Conservation (phyloP, 2,113 vertebrate genomes). For the Carlito syrichta region DNA sequence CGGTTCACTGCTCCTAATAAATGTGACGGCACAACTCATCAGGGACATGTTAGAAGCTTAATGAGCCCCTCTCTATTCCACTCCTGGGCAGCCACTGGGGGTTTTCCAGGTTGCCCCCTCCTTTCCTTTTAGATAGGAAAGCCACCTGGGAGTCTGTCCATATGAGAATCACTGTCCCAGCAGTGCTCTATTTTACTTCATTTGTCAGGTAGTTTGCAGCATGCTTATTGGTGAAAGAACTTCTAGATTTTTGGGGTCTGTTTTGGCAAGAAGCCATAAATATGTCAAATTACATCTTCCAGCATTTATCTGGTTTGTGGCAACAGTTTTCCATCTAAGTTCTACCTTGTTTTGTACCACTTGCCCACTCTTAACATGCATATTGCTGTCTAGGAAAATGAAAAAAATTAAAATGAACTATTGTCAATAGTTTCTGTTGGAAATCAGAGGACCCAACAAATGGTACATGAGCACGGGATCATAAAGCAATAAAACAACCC, state of each 20-base stretch:
- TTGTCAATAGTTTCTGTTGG: neutral
- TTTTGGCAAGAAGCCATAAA: neutral
- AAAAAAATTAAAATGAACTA: neutral
- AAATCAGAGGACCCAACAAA: slow-evolving; percentile 17
- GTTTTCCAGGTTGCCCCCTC: neutral
- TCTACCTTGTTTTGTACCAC: neutral
- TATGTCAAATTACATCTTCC: neutral
- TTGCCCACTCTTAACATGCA: neutral
- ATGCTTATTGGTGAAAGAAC: neutral
- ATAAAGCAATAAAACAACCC: neutral
- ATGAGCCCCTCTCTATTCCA: neutral
- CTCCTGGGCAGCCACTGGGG: neutral
- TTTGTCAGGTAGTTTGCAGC: neutral
- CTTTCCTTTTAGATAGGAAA: neutral
- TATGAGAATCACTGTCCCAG: neutral
- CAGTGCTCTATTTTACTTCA: neutral
- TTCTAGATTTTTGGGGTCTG: neutral
- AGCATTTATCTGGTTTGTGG: neutral
- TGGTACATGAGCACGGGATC: neutral
- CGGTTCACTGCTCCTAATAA: neutral
- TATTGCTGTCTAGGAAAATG: slow-evolving; percentile 11
- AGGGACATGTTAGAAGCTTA: neutral
- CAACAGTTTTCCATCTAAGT: neutral
- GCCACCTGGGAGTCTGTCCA: neutral
- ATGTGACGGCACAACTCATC: neutral